These are phyloP conservation scores for Lagopus leucura DNA, from an alignment of 2,113 vertebrate species.

Conservation along the genomic window DNA sequence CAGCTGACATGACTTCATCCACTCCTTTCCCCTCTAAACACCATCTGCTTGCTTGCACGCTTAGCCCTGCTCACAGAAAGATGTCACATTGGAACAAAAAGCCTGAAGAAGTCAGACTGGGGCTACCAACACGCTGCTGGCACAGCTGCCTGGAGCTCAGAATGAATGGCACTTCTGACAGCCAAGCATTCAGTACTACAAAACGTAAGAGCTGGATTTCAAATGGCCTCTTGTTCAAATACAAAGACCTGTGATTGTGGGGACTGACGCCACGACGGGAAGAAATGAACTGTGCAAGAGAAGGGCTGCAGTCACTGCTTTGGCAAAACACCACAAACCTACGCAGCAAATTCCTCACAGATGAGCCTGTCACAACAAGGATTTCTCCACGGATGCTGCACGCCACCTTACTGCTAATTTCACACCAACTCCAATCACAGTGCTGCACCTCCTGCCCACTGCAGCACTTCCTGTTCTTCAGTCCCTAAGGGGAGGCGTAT, in stretches of 20 bases:
- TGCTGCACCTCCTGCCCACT: rapidly evolving
- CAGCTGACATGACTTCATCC: background rate
- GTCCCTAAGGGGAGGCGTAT: background rate
- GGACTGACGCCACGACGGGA: rapidly evolving
- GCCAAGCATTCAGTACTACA: background rate
- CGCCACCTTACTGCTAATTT: background rate
- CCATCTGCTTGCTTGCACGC: background rate
- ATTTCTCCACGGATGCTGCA: rapidly evolving
- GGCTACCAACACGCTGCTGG: background rate
- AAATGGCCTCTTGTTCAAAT: conserved; percentile 26
- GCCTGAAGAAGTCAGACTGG: background rate
- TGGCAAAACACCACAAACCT: background rate
- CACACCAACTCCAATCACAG: too few relatives aligned
- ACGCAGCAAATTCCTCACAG: background rate
- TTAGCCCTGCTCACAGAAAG: background rate
- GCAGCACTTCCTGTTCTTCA: background rate
- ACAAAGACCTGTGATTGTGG: background rate
- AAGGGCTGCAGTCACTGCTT: background rate
- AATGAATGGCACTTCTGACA: conserved; percentile 13
- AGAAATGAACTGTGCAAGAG: background rate
- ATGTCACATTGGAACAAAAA: background rate
- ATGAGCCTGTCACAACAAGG: background rate
- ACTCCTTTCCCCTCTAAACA: background rate
- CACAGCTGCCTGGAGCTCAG: background rate
- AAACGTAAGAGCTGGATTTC: background rate